A percentile compares a stretch with the other conserved stretches of the same genome.
Conservation (phyloP, 2,113 vertebrate species). For the Isurus oxyrinchus region DNA sequence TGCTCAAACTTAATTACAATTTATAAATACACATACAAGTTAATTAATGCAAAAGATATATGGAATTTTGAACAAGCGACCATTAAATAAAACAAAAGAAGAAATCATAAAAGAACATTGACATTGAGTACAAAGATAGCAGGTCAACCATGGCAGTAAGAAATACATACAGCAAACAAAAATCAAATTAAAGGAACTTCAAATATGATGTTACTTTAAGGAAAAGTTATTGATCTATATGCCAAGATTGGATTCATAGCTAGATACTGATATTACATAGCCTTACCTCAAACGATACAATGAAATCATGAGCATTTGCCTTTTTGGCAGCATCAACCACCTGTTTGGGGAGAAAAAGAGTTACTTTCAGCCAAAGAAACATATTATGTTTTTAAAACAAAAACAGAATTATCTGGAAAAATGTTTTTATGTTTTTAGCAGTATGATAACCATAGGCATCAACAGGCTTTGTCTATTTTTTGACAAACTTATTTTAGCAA, state of each 20-base stretch:
- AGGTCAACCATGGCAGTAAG: background rate
- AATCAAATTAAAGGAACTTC: background rate
- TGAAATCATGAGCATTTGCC: constrained; percentile 34
- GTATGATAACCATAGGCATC: background rate
- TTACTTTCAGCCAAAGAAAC: background rate
- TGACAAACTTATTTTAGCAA: background rate
- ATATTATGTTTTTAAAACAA: background rate
- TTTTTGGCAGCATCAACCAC: constrained; percentile 28
- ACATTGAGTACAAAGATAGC: background rate
- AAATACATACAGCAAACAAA: background rate
- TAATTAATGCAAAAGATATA: background rate
- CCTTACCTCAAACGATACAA: constrained; percentile 30
- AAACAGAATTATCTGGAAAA: too few relatives aligned
- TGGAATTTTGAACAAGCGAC: background rate
- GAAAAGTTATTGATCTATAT: background rate
- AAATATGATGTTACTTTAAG: background rate
- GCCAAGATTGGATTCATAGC: background rate
- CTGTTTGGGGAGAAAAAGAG: background rate
- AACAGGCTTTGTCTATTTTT: background rate
- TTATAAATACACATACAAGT: background rate
- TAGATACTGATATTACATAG: background rate
- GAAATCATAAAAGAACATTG: background rate
- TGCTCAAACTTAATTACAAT: background rate
- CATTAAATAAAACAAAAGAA: background rate
- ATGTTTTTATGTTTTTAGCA: background rate